A percentile compares a stretch with the other conserved stretches of the same genome.
These are phyloP conservation scores for Lamproptera curius DNA, from an alignment of 2,888 invertebrate genomes.

Conservation along the genomic window DNA sequence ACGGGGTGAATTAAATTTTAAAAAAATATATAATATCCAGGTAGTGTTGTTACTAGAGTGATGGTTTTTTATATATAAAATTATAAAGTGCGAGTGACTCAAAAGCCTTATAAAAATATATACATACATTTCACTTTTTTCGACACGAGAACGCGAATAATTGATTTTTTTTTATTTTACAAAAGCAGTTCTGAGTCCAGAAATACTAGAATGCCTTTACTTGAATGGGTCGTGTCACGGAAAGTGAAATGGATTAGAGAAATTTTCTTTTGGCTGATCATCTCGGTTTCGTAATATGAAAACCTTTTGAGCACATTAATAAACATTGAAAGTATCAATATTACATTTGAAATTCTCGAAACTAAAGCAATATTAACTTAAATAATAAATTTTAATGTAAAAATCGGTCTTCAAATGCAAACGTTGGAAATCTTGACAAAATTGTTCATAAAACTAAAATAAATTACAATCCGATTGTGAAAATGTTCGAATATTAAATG, in stretches of 20 bases:
- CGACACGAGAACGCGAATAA: slow-evolving; percentile 30
- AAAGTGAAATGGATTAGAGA: slow-evolving; percentile 48
- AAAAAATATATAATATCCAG: slow-evolving; percentile 64
- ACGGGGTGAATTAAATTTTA: slow-evolving; percentile 67
- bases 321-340: too few species aligned
- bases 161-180: not conserved
- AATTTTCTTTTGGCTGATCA: slow-evolving; percentile 58
- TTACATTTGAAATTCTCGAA: too few species aligned
- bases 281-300: slow-evolving; percentile 65
- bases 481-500: slow-evolving; percentile 32
- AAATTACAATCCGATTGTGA: too few species aligned
- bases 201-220: too few species aligned
- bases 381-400: too few species aligned
- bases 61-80: slow-evolving; percentile 70
- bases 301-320: too few species aligned
- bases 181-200: not conserved
- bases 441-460: too few species aligned
- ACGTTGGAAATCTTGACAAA: too few species aligned
- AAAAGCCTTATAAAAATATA: slow-evolving; percentile 43
- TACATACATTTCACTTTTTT: slow-evolving; percentile 45
- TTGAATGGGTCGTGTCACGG: slow-evolving; percentile 44
- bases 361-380: too few species aligned
- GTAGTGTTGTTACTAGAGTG: slow-evolving; percentile 77
- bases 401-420: too few species aligned
- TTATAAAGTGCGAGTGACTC: slow-evolving; percentile 47